Conservation (phyloP, 1,140 invertebrate species). For the Diorhabda sublineata region DNA sequence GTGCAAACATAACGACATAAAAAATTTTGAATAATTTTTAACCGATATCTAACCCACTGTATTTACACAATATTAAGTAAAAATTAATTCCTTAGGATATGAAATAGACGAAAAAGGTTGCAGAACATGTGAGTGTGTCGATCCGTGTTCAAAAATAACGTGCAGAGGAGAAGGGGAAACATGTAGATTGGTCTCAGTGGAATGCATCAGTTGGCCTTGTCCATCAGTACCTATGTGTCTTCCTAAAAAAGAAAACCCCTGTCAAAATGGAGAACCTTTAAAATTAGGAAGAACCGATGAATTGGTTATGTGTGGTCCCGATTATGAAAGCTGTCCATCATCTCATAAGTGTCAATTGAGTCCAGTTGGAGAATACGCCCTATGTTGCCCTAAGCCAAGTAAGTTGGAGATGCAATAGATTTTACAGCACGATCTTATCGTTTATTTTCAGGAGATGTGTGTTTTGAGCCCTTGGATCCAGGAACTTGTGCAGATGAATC, state of each 20-base stretch:
- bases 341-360: slow-evolving; percentile 80
- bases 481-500: slow-evolving; percentile 51
- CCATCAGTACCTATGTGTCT: slow-evolving; percentile 75
- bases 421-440: too few relatives aligned
- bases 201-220: slow-evolving; percentile 56
- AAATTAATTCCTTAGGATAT: slow-evolving; percentile 30
- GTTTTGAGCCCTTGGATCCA: slow-evolving; percentile 68
- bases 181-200: slow-evolving; percentile 55
- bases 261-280: slow-evolving; percentile 61
- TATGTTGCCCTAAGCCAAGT: slow-evolving; percentile 81
- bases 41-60: too few relatives aligned
- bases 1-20: too few relatives aligned
- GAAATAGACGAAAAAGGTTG: slow-evolving; percentile 67
- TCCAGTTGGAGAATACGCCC: slow-evolving; percentile 70
- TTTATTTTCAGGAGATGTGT: slow-evolving; percentile 64
- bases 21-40: too few relatives aligned
- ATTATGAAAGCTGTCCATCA: slow-evolving; percentile 69
- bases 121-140: slow-evolving; percentile 68
- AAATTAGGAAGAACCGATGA: slow-evolving; percentile 54
- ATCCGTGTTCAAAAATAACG: slow-evolving; percentile 69
- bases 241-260: slow-evolving; percentile 71
- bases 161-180: slow-evolving; percentile 62
- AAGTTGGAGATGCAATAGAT: slow-evolving; percentile 32
- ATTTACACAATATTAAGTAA: too few relatives aligned
- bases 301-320: slow-evolving; percentile 66